Evolutionary conservation across 2,113 vertebrate genomes (phyloP), one percentile per base, ranked within the genome.

Genomic region (Peromyscus californicus): DNA sequence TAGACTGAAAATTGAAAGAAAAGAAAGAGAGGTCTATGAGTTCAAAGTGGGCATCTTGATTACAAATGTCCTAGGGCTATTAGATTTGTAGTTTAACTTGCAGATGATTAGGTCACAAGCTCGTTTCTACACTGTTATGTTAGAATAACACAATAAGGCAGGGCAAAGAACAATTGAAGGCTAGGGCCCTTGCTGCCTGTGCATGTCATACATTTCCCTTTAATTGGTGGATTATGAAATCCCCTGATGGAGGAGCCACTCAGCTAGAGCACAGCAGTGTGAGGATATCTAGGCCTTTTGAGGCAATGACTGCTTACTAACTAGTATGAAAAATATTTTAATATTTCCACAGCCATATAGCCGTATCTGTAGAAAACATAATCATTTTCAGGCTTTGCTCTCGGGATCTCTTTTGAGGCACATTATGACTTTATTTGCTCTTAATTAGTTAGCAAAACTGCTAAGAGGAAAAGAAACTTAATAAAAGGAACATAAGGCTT

Each of bases 381-480:
- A 61, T 86, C 57, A 90, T 79, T 82, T 92, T 79, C 33, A 93
- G 31, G 33, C 61, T 89, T 89, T 84, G 17, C 22, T 94, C n/a
- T 72, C 67, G 16, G 21, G 45, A 92, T 90, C 51, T 59, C 17
- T 95, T 95, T 90, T 65, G 48, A 33, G 67, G 48, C 36, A 59
- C 92, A 13, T 75, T 95, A 85, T 57, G 67, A 69, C 57, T 95
- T 92, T 54, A 93, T 96, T 94, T 70, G 54, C 7, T 61, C 57
- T 92, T 96, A 97, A 88, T 95, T 90, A 96, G n/a, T 92, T 95
- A 96, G 11, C 9, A 93, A 97, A 95, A 57, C 70, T 79, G 78
- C 9, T 63, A 84, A 78, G 45, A 90, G 39, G 3, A 42, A 78
- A 83, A 90, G 26, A 90, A 86, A 78, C 54, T 80, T 90, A 88